phyloP scores from a whole-genome alignment of 2,113 vertebrate species.

The Etheostoma spectabile region DNA sequence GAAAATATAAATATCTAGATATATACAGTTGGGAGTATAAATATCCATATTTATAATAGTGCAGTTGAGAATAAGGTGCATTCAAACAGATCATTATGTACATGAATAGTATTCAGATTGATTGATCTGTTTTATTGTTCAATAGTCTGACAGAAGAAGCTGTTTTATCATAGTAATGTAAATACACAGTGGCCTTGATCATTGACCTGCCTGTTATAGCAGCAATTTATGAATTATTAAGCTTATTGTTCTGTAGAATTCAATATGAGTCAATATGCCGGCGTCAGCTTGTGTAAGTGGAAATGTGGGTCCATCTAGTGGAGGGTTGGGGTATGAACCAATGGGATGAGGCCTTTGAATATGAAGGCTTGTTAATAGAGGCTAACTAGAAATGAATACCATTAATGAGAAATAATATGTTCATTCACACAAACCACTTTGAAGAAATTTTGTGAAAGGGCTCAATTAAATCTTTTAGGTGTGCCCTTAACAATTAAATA shows the following conservation, averaged over 20 bases:
- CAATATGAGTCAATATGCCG: neutral
- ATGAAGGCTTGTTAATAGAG: neutral
- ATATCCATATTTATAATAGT: too few relatives aligned
- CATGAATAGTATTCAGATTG: too few relatives aligned
- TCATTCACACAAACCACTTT: neutral
- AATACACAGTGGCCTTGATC: neutral
- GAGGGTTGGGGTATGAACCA: conserved; percentile 1
- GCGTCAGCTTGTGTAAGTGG: conserved; percentile 1
- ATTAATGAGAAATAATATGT: neutral
- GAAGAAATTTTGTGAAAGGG: neutral
- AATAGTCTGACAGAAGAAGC: too few relatives aligned
- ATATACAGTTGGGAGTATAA: too few relatives aligned
- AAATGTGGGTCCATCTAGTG: conserved; percentile 77
- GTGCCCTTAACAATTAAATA: neutral
- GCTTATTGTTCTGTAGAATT: conserved; percentile 4
- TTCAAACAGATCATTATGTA: too few relatives aligned
- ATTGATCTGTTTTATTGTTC: too few relatives aligned
- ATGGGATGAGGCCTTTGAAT: neutral
- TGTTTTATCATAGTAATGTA: conserved; percentile 3
- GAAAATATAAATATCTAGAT: too few relatives aligned
- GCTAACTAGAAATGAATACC: neutral
- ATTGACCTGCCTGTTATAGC: neutral
- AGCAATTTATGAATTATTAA: conserved; percentile 43
- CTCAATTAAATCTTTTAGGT: too few relatives aligned
- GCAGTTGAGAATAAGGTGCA: too few relatives aligned